Evolutionary conservation across 2,113 vertebrate species (phyloP), one percentile per base, ranked within the genome.

Genomic region (Ahaetulla prasina): DNA sequence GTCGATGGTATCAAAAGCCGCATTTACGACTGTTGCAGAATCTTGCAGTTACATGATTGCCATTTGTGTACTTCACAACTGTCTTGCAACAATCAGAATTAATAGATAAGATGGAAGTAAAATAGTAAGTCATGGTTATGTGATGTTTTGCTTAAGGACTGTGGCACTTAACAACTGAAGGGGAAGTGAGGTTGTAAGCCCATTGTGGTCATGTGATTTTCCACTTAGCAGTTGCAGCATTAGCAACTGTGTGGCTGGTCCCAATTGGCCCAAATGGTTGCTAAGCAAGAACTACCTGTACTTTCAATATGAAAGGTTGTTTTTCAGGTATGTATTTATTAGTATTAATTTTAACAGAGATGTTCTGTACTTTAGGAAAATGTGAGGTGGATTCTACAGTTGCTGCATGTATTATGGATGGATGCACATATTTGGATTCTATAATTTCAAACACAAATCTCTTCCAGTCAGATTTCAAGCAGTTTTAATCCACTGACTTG

Each of bases 241-340:
- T 80, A 39, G 16, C 35, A 80, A 22, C 35, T 80, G 18, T 22
- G 8, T 80, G 18, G 74, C 35, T 22, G 74, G 35, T 80, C 35
- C 74, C 35, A 43, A 39, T 43, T 39, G 35, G n/a, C 18, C 30
- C 12, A 18, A 35, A 68, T 43, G 18, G 18, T 80, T 22, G 35
- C 74, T 80, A 80, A 80, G 7, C 74, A 80, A 80, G 35, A 3
- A 9, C 35, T 43, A 90, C 30, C 27, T 74, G 47, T 74, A 74
- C 20, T 35, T 52, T 39, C 53, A 91, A 45, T 27, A 91, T 85
- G n/a, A 20, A 60, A 1, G 47, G 30, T 6, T 22, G 30, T 47
- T 50, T 87, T 68, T 25, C 12, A 25, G 35, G 2, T 0, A 18
- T 60, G 96, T 96, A 91, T 39, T 53, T 89, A 9, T 90, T 27